Conservation (phyloP, 2,888 invertebrate species). For the Tholera decimalis region DNA sequence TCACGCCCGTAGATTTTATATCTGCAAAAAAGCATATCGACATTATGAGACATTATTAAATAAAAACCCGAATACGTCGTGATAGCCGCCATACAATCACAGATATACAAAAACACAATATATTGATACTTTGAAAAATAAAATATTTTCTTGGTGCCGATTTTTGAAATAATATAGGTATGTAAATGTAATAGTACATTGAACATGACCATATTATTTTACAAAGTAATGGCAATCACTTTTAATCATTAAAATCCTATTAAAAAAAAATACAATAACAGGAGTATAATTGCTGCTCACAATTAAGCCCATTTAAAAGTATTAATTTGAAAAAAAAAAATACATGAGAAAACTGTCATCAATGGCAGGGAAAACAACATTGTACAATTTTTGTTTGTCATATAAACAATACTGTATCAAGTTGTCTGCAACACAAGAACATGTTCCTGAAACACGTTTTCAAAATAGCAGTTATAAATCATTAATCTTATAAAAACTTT, state of each 20-base stretch:
- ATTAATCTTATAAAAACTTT: too few relatives aligned
- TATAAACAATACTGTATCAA: conserved; percentile 1
- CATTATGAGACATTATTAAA: neutral
- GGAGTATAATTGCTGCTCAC: neutral
- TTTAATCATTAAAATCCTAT: neutral
- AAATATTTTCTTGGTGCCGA: neutral
- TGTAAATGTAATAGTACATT: neutral
- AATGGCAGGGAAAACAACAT: neutral
- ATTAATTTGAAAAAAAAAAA: neutral
- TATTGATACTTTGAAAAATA: neutral
- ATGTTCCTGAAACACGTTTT: neutral
- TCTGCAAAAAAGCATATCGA: conserved; percentile 72
- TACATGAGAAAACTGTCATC: neutral
- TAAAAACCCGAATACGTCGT: neutral
- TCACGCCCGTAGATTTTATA: conserved; percentile 86
- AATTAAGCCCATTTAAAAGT: neutral
- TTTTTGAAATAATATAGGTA: neutral
- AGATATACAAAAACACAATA: neutral
- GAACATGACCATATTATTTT: neutral
- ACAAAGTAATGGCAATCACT: neutral
- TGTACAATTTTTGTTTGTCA: neutral
- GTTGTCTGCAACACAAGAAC: neutral
- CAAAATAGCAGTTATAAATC: too few relatives aligned
- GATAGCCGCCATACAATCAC: neutral
- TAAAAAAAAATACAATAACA: neutral